A percentile compares a stretch with the other conserved stretches of the same genome.
Evolutionary conservation across 2,113 vertebrate species (phyloP).

Genomic region (Albula glossodonta): DNA sequence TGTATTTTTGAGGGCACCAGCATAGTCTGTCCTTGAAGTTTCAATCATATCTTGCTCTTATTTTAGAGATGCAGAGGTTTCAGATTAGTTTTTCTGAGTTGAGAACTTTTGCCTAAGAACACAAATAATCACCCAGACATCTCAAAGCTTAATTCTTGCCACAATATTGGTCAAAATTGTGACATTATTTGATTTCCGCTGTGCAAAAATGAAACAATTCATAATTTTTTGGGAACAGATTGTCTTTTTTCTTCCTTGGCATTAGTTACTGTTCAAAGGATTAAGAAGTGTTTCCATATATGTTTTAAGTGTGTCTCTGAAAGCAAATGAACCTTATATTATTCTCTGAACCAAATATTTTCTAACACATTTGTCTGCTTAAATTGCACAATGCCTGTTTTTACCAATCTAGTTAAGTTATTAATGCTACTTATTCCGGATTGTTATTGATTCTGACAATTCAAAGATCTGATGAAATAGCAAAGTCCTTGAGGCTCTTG

Average conservation of each 20-base stretch:
- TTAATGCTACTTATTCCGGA: too few relatives aligned
- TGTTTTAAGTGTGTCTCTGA: background rate
- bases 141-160: background rate
- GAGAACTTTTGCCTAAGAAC: too few relatives aligned
- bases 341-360: background rate
- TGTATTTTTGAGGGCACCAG: background rate
- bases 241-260: background rate
- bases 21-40: background rate
- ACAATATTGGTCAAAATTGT: background rate
- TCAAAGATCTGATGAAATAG: too few relatives aligned
- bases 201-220: background rate
- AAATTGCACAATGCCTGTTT: conserved; percentile 5
- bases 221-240: background rate
- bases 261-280: background rate
- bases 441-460: too few relatives aligned
- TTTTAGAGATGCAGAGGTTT: too few relatives aligned
- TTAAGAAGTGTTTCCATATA: background rate
- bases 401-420: background rate
- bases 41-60: background rate
- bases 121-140: background rate
- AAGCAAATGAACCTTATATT: background rate
- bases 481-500: background rate
- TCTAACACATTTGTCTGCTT: background rate
- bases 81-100: too few relatives aligned
- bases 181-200: background rate